Percentiles rank a stretch among this genome's conserved stretches.
These are phyloP conservation scores for Pelecanoides urinatrix DNA, from an alignment of 2,113 vertebrate species.

Conservation along the genomic window DNA sequence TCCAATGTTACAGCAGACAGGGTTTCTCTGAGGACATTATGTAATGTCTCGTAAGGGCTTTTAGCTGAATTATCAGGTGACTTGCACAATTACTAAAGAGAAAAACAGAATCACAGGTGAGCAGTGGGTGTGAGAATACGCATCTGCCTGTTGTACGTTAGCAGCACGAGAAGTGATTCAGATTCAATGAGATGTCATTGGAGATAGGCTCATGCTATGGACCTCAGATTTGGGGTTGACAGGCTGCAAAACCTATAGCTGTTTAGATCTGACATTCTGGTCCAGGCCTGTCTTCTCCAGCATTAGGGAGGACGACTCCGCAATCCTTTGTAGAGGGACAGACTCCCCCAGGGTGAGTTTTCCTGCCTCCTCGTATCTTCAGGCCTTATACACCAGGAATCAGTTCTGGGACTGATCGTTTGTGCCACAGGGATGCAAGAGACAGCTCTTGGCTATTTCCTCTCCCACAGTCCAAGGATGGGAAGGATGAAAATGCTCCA, in stretches of 20 bases:
- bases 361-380: not conserved
- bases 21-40: conserved; percentile 35
- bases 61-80: conserved; percentile 55
- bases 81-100: conserved; percentile 29
- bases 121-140: conserved; percentile 16
- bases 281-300: not conserved
- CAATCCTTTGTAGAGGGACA: not conserved
- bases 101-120: conserved; percentile 55
- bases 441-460: not conserved
- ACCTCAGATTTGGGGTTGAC: not conserved
- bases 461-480: not conserved
- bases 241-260: not conserved
- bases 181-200: not conserved
- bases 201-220: not conserved
- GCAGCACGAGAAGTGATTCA: not conserved
- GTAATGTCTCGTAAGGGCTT: conserved; percentile 47
- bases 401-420: not conserved
- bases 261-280: not conserved
- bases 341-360: not conserved
- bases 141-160: not conserved
- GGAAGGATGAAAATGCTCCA: not conserved
- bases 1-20: conserved; percentile 39
- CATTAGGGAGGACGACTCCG: not conserved
- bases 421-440: not conserved
- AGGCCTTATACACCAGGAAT: not conserved